Evolutionary conservation across 2,888 invertebrate species (phyloP), one percentile per base, ranked within the genome.

Genomic region (Diaprepes abbreviatus): DNA sequence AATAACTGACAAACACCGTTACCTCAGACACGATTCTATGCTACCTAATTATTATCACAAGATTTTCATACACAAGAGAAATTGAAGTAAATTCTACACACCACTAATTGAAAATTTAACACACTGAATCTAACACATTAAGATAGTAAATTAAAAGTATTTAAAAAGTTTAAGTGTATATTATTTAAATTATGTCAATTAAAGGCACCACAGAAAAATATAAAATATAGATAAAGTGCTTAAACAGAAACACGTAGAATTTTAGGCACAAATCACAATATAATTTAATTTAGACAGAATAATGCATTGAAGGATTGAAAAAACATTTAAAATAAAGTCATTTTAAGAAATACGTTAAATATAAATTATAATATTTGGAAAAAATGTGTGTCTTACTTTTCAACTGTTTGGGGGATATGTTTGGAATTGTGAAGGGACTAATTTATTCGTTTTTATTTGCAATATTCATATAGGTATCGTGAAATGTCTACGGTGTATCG

Each of bases 41-140:
- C 55, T 38, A 55, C 4, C 55, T 55, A 54, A 54, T 54, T 55
- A 38, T 35, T 12, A 50, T 50, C 48, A 50, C 28, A 48, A 60
- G 14, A 50, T 14, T 40, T 60, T 36, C 48, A 50, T 48, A 21
- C 60, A 60, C 45, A 48, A 50, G 7, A 28, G 28, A 50, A 50
- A 50, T 24, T 28, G 28, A 50, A 50, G 7, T 50, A 50, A 28
- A 14, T 28, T 28, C 55, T 64, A 54, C 55, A 64, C 43, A 55
- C 21, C 43, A 38, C 40, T 55, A 40, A 35, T 6, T 55, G 21
- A 24, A 14, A 64, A 28, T 55, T 35, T 43, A 31, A 55, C 67
- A 67, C 52, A 60, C 67, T 60, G 60, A 52, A 67, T 67, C 67
- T 67, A 67, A 40, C 55, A 67, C 60, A 60, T 64, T 50, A 31